phyloP scores from a whole-genome alignment of 2,797 vertebrate species.

The Macrochelys suwanniensis region DNA sequence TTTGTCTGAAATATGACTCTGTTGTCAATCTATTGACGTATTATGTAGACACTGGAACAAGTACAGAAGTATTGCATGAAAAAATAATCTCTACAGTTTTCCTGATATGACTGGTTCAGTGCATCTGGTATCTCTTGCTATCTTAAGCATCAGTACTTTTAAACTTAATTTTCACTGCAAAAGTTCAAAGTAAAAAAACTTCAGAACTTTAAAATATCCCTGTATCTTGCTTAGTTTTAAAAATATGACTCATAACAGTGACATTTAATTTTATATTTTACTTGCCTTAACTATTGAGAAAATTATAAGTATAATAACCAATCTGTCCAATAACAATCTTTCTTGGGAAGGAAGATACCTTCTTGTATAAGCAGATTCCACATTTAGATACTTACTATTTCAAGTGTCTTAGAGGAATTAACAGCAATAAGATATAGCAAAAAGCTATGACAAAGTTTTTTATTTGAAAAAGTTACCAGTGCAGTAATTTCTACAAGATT shows the following conservation, averaged over 20 bases:
- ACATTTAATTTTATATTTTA: rapidly evolving
- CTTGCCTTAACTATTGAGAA: neutral
- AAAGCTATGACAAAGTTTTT: neutral
- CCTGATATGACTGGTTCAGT: slow-evolving; percentile 2
- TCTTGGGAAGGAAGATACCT: neutral
- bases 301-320: neutral
- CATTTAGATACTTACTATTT: neutral
- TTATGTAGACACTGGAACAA: slow-evolving; percentile 49
- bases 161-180: slow-evolving; percentile 28
- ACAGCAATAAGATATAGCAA: slow-evolving; percentile 18
- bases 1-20: slow-evolving; percentile 56
- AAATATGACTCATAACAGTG: slow-evolving; percentile 3
- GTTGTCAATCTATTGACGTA: slow-evolving; percentile 55
- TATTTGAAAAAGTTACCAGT: neutral
- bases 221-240: neutral
- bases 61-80: slow-evolving; percentile 36
- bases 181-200: neutral
- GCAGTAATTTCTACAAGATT: neutral
- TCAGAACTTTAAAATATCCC: neutral
- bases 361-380: neutral
- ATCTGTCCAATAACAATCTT: rapidly evolving
- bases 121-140: neutral
- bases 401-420: neutral
- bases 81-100: neutral
- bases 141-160: neutral